Evolutionary conservation across 2,888 invertebrate genomes (phyloP), one percentile per base, ranked within the genome.

Genomic region (Dasysyrphus tricinctus): DNA sequence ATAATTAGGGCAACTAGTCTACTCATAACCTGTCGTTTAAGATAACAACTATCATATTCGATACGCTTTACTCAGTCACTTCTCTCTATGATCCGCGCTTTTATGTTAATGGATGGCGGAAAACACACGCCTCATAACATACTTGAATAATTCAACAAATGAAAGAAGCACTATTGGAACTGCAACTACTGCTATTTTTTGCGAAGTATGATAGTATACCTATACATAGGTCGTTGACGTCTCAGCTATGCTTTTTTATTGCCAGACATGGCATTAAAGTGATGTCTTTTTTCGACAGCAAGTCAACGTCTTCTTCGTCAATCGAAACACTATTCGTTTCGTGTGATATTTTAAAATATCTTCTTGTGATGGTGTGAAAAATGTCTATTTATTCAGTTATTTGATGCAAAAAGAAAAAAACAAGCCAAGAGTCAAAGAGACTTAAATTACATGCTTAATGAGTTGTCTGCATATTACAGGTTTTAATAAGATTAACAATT

Each of bases 51-150:
- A 12, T 24, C n/a, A 0, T 19, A 19, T 49, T 11, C 6, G 6
- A 29, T 32, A 32, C 8, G 0, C 29, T 32, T 32, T 7, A 12
- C 0, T 9, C 51, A 14, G 39, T 42, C 5, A 42, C 39, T 37
- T 37, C 37, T 47, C 29, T 12, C n/a, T 19, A 39, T 12, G 54
- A 37, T 72, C 29, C 32, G 37, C 63, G 56, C 47, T 72, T 80
- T 70, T 65, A 77, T 67, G 65, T 16, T 72, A 78, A 77, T 37
- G 24, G 42, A 73, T 51, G 63, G 63, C 65, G 77, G 81, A 77
- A 78, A 72, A 67, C 49, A 59, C 29, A 76, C 76, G 63, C 59
- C 70, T 59, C 8, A 49, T 39, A 32, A 39, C 49, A 19, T 49
- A 54, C 77, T 42, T 72, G 47, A 65, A 29, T 77, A 49, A 34